Conservation (phyloP, 1,140 invertebrate species). For the Druon quercuslanigerum region DNA sequence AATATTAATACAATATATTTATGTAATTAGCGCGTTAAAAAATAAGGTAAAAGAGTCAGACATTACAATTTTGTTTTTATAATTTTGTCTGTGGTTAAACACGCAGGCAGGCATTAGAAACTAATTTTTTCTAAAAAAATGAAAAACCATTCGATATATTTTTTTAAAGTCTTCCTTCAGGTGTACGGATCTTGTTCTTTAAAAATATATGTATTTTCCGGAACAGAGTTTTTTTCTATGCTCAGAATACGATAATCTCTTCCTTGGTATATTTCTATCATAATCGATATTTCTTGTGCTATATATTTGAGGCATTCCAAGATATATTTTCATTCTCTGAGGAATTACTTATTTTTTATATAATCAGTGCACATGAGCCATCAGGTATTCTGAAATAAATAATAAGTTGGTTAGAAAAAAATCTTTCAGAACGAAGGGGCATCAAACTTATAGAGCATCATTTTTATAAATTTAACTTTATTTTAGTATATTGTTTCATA, state of each 20-base stretch:
- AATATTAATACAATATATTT: too few relatives aligned
- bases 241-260: background rate
- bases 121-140: too few relatives aligned
- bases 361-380: background rate
- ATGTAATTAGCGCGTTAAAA: too few relatives aligned
- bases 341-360: background rate
- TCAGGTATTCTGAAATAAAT: constrained; percentile 11
- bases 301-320: constrained; percentile 8
- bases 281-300: background rate
- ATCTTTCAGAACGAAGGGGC: background rate
- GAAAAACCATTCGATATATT: too few relatives aligned
- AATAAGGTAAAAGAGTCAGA: too few relatives aligned
- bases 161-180: too few relatives aligned
- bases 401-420: background rate
- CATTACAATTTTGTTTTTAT: too few relatives aligned
- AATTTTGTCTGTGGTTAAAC: too few relatives aligned
- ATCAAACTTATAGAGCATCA: background rate
- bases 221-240: background rate
- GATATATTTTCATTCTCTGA: background rate
- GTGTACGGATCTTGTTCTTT: too few relatives aligned
- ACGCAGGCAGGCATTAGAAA: too few relatives aligned
- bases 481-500: too few relatives aligned
- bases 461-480: background rate
- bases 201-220: too few relatives aligned
- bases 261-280: background rate